Evolutionary conservation across 2,797 vertebrate genomes (phyloP).

Genomic region (Paramormyrops hopkinsi): DNA sequence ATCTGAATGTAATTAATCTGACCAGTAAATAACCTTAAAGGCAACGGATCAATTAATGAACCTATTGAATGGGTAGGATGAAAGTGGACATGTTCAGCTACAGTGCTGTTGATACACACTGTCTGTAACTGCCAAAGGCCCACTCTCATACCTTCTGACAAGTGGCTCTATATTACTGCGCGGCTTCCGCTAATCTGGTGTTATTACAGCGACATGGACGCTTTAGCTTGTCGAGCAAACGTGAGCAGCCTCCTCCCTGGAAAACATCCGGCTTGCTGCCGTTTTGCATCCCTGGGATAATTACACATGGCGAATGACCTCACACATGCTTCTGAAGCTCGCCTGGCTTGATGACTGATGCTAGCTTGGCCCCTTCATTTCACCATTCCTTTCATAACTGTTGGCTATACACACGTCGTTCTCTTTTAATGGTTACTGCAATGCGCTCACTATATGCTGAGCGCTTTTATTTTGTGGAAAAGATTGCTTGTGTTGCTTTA

Average conservation of each 20-base stretch:
- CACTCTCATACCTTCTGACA: not conserved
- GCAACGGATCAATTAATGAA: not conserved
- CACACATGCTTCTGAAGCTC: not conserved
- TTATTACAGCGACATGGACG: not conserved
- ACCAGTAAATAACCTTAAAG: not conserved
- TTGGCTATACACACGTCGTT: not conserved
- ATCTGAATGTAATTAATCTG: not conserved
- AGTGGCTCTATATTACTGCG: not conserved
- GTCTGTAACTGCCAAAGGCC: not conserved
- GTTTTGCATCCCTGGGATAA: not conserved
- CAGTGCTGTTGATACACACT: not conserved
- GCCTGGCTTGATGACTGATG: not conserved
- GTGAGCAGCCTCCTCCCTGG: not conserved
- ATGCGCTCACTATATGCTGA: not conserved
- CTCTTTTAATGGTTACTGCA: slow-evolving; percentile 1
- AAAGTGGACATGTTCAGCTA: not conserved
- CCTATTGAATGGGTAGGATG: not conserved
- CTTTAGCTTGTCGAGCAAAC: not conserved
- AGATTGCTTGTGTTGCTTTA: not conserved
- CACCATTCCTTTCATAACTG: not conserved
- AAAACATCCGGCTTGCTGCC: not conserved
- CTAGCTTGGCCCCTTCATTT: not conserved
- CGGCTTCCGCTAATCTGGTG: not conserved
- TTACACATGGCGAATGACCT: not conserved
- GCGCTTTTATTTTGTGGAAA: not conserved